These are phyloP conservation scores for Cremastobaeus sp. DNA, from an alignment of 2,888 invertebrate species.

Conservation along the genomic window DNA sequence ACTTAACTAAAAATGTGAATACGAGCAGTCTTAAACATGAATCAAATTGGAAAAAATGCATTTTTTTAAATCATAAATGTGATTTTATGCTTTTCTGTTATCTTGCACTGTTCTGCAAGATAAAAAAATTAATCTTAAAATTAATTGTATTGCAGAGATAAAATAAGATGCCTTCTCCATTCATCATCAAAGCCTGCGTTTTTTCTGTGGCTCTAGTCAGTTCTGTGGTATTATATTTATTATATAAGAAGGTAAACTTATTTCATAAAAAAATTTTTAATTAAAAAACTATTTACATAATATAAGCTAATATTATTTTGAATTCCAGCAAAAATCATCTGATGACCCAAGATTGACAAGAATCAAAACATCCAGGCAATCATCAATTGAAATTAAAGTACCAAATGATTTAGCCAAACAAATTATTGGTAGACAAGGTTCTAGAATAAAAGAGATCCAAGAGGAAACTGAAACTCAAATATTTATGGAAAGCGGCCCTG, in stretches of 20 bases:
- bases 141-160: too few species aligned
- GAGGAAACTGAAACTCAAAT: constrained; percentile 84
- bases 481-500: constrained; percentile 14
- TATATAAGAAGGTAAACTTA: constrained; percentile 5
- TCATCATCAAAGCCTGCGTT: neutral
- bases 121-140: too few species aligned
- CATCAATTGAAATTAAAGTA: constrained; percentile 81
- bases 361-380: constrained; percentile 72
- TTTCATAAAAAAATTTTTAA: neutral
- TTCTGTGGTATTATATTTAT: constrained; percentile 5
- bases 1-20: too few species aligned
- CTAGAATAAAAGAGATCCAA: constrained; percentile 87
- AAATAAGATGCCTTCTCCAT: neutral
- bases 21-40: too few species aligned
- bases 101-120: too few species aligned
- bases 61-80: too few species aligned
- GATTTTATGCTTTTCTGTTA: too few species aligned
- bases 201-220: constrained; percentile 4
- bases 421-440: constrained; percentile 87
- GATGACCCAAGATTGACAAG: constrained; percentile 60
- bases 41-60: too few species aligned
- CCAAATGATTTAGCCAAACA: constrained; percentile 83
- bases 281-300: constrained; percentile 1
- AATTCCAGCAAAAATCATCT: constrained; percentile 4
- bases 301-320: neutral